Conservation (phyloP, 2,113 vertebrate genomes). For the Rattus norvegicus region DNA sequence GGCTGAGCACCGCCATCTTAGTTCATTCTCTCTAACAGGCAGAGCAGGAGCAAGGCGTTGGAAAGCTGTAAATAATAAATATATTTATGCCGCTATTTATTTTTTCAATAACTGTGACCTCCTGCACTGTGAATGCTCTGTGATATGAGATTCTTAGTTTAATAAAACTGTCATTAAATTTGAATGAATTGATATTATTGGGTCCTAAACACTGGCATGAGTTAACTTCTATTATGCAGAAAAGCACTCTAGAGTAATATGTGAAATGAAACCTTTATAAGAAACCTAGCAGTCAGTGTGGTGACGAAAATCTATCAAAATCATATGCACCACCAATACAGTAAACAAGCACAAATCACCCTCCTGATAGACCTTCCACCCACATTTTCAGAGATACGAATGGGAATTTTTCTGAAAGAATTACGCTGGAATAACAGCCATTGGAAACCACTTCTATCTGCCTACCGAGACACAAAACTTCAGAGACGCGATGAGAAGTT, state of each 20-base stretch:
- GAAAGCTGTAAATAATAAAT: conserved; percentile 87
- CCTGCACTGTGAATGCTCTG: conserved; percentile 99
- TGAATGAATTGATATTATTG: conserved; percentile 84
- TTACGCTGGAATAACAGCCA: conserved; percentile 62
- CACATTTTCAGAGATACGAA: neutral
- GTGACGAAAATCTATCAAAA: conserved; percentile 80
- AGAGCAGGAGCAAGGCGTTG: conserved; percentile 82
- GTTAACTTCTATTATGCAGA: conserved; percentile 88
- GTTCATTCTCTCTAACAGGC: conserved; percentile 64
- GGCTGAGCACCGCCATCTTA: conserved; percentile 58
- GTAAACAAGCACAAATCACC: conserved; percentile 67
- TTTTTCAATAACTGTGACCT: conserved; percentile 95
- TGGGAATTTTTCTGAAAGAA: conserved; percentile 51
- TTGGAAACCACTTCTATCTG: conserved; percentile 65
- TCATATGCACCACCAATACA: conserved; percentile 84
- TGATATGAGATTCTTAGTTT: conserved; percentile 94
- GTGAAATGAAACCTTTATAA: conserved; percentile 87
- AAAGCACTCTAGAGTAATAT: conserved; percentile 83
- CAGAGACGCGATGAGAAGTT: conserved; percentile 39
- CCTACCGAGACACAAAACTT: conserved; percentile 63
- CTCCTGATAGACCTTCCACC: conserved; percentile 18
- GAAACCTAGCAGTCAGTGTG: conserved; percentile 90
- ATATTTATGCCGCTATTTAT: conserved; percentile 88
- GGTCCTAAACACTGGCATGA: conserved; percentile 87
- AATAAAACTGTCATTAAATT: conserved; percentile 87